Conservation (phyloP, 2,888 invertebrate genomes). For the Synanthedon tipuliformis region DNA sequence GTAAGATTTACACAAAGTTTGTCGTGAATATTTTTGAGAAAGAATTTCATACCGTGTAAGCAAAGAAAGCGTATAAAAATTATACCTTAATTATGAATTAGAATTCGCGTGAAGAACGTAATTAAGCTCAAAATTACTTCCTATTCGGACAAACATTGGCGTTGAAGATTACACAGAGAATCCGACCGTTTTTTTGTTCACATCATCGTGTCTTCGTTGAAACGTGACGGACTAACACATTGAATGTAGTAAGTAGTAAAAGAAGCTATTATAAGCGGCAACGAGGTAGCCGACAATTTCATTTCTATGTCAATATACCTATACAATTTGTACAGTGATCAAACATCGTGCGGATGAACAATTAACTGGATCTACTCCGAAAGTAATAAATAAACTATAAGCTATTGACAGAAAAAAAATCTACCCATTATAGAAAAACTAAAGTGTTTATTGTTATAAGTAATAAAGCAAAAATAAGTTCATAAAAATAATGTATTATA, state of each 20-base stretch:
- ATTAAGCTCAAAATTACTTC: slow-evolving; percentile 61
- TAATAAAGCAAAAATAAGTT: too few species aligned
- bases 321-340: too few species aligned
- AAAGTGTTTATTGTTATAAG: too few species aligned
- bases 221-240: background rate
- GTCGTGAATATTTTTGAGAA: too few species aligned
- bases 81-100: slow-evolving; percentile 42
- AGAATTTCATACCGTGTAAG: slow-evolving; percentile 1
- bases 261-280: background rate
- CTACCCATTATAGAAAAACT: too few species aligned
- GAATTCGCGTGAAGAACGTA: slow-evolving; percentile 49
- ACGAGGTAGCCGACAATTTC: background rate
- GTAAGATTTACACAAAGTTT: too few species aligned
- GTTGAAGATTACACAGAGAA: slow-evolving; percentile 17
- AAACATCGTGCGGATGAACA: too few species aligned
- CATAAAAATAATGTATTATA: too few species aligned
- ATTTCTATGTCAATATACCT: background rate
- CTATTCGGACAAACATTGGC: slow-evolving; percentile 31
- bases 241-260: background rate
- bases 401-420: too few species aligned
- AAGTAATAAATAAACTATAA: too few species aligned
- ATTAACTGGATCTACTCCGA: too few species aligned
- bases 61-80: slow-evolving; percentile 50
- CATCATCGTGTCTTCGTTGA: slow-evolving; percentile 2
- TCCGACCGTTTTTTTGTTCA: slow-evolving; percentile 6